Percentiles rank a stretch among this genome's conserved stretches.
These are phyloP conservation scores for Steinernema scapterisci DNA, from an alignment of 2,888 invertebrate species.

Conservation along the genomic window DNA sequence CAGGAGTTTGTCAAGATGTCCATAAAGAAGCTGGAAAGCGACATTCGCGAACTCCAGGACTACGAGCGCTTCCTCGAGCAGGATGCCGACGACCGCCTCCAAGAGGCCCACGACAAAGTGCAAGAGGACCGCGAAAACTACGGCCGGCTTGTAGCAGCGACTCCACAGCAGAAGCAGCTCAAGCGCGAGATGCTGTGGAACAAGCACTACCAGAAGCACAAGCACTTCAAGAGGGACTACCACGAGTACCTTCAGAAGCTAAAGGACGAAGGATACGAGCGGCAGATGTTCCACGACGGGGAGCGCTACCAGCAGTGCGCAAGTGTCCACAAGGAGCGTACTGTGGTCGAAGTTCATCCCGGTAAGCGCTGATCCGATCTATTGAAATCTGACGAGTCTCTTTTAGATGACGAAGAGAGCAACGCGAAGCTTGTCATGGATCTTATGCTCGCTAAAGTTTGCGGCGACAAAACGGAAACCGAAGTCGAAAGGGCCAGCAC, in stretches of 20 bases:
- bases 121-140: neutral
- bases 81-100: slow-evolving; percentile 3
- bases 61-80: neutral
- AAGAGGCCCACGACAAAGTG: slow-evolving; percentile 17
- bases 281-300: neutral
- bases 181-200: neutral
- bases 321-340: neutral
- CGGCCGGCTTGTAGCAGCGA: neutral
- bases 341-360: neutral
- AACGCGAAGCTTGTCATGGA: slow-evolving; percentile 1
- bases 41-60: slow-evolving; percentile 4
- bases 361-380: neutral
- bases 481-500: neutral
- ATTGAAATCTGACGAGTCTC: too few species aligned
- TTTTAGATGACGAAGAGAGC: neutral
- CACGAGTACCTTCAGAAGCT: slow-evolving; percentile 1
- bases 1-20: neutral
- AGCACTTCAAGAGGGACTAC: neutral
- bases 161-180: neutral
- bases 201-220: slow-evolving; percentile 6
- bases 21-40: slow-evolving; percentile 16
- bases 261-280: slow-evolving; percentile 6
- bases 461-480: neutral
- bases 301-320: neutral
- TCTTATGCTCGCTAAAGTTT: neutral